A percentile compares a stretch with the other conserved stretches of the same genome.
These are phyloP conservation scores for Herpetotheres cachinnans DNA, from an alignment of 2,113 vertebrate genomes.

Conservation along the genomic window DNA sequence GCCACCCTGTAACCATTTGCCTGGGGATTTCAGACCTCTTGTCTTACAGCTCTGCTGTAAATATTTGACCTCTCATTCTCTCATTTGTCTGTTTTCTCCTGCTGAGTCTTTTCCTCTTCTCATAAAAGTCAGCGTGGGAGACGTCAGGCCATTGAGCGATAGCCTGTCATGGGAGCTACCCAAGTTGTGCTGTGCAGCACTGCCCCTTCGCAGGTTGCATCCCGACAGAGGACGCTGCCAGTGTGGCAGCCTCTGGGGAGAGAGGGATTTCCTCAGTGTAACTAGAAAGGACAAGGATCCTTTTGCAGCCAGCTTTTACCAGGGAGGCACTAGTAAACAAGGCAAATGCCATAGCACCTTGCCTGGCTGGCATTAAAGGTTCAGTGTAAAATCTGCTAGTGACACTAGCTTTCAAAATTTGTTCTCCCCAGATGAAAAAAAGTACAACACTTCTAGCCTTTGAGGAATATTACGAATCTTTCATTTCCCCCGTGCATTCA, in stretches of 20 bases:
- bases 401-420: neutral
- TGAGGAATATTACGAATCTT: neutral
- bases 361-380: neutral
- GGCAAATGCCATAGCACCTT: neutral
- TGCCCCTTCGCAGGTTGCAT: neutral
- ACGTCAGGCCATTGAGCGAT: neutral
- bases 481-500: neutral
- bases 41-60: neutral
- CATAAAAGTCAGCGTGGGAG: neutral
- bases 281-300: neutral
- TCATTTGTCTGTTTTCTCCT: constrained; percentile 24
- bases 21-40: neutral
- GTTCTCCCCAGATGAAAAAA: neutral
- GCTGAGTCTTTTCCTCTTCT: constrained; percentile 39
- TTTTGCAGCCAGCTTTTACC: neutral
- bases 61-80: constrained; percentile 1
- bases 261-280: neutral
- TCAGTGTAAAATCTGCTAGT: neutral
- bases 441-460: neutral
- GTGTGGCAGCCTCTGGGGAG: neutral
- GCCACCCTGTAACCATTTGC: constrained; percentile 9
- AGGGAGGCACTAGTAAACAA: neutral
- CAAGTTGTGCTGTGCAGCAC: neutral
- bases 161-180: neutral
- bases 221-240: neutral